These are phyloP conservation scores for Syndactyla subalaris DNA, from an alignment of 2,797 vertebrate species.

Conservation along the genomic window DNA sequence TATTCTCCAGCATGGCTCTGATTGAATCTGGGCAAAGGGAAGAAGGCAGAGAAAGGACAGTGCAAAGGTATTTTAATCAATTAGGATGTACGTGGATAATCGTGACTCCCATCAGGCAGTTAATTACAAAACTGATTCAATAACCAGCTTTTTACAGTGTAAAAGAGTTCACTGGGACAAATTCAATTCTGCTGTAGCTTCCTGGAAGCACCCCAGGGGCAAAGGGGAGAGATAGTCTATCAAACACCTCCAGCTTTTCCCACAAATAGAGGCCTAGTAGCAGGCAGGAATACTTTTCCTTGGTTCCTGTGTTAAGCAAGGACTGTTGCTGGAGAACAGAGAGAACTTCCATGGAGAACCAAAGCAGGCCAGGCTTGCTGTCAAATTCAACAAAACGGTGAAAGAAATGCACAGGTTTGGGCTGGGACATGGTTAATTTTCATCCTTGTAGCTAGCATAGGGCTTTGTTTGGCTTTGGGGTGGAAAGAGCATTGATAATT, in stretches of 20 bases:
- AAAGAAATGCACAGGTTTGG: neutral
- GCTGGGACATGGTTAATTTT: neutral
- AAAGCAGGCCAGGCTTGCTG: neutral
- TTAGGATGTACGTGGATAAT: neutral
- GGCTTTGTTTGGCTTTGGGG: neutral
- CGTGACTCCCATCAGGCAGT: neutral
- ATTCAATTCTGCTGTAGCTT: neutral
- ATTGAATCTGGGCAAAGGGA: neutral
- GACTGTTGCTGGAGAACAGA: neutral
- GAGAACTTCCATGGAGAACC: neutral
- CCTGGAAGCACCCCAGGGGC: neutral
- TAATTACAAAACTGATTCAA: neutral
- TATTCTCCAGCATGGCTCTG: neutral
- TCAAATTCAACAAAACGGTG: neutral
- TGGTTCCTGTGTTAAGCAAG: neutral
- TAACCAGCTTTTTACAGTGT: neutral
- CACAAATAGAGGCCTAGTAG: rapidly evolving
- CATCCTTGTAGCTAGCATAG: neutral
- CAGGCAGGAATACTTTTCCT: neutral
- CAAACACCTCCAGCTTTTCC: neutral
- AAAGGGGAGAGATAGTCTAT: neutral
- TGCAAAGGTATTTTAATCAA: neutral
- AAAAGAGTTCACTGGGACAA: neutral
- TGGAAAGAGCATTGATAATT: neutral
- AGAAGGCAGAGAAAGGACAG: neutral